These are phyloP conservation scores for Acrossocheilus fasciatus DNA, from an alignment of 2,797 vertebrate species.

Conservation along the genomic window DNA sequence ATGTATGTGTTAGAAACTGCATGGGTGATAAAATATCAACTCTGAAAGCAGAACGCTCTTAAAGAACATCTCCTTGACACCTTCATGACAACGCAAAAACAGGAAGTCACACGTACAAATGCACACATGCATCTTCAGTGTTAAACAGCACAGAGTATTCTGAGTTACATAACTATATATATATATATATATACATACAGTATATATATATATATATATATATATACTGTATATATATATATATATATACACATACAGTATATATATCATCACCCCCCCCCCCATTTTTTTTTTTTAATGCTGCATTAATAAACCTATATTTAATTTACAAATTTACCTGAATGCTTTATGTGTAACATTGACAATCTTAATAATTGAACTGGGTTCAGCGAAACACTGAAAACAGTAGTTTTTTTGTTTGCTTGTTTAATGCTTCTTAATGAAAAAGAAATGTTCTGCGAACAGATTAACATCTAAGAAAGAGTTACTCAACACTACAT, in stretches of 20 bases:
- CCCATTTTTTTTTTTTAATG: no score
- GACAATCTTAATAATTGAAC: neutral
- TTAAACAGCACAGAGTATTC: no score
- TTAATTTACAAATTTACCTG: no score
- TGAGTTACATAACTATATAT: no score
- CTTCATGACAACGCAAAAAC: neutral
- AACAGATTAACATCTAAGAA: neutral
- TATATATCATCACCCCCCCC: no score
- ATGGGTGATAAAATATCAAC: neutral
- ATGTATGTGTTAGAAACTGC: neutral
- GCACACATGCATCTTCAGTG: neutral
- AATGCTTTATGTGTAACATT: neutral
- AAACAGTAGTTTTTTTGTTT: neutral
- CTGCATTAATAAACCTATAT: no score
- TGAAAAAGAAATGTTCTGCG: neutral
- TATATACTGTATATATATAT: no score
- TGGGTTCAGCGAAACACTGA: neutral
- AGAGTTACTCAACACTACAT: neutral
- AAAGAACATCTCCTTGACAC: neutral
- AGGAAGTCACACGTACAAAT: slow-evolving; percentile 37
- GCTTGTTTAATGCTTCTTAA: neutral
- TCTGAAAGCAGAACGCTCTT: neutral
- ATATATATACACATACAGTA: no score
- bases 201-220: no score
- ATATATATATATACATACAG: no score